A percentile compares a stretch with the other conserved stretches of the same genome.
Conservation (phyloP, 1,140 invertebrate species). For the Drosophila mauritiana region DNA sequence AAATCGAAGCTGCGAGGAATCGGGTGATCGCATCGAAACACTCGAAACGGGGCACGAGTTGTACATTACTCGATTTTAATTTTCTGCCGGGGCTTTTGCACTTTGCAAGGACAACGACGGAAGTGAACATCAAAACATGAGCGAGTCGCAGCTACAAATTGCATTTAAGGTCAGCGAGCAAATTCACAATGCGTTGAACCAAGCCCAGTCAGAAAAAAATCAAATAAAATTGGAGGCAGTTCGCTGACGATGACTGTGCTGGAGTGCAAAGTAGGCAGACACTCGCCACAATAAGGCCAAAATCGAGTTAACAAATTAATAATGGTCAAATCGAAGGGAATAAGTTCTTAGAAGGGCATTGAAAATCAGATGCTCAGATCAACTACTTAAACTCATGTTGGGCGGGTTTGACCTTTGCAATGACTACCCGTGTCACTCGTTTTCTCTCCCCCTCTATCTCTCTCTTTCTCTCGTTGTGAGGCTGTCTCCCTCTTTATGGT, state of each 20-base stretch:
- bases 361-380: neutral
- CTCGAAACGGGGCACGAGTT: conserved; percentile 24
- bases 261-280: conserved; percentile 44
- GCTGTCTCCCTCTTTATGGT: neutral
- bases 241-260: neutral
- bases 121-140: conserved; percentile 47
- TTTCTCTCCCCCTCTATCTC: neutral
- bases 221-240: conserved; percentile 19
- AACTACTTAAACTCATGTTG: conserved; percentile 13
- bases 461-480: neutral
- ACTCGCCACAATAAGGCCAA: conserved; percentile 15
- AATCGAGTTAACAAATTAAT: conserved; percentile 8
- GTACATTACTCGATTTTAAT: conserved; percentile 9
- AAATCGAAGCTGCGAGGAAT: conserved; percentile 45
- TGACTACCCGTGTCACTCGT: conserved; percentile 49
- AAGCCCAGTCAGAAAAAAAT: conserved; percentile 32
- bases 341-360: neutral
- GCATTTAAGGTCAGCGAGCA: conserved; percentile 74
- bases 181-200: conserved; percentile 73
- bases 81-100: conserved; percentile 59
- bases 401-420: conserved; percentile 66
- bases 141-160: conserved; percentile 34
- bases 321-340: neutral
- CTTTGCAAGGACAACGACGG: conserved; percentile 74
- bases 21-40: conserved; percentile 24